These are phyloP conservation scores for Paralichthys olivaceus DNA, from an alignment of 2,113 vertebrate genomes.

Conservation along the genomic window DNA sequence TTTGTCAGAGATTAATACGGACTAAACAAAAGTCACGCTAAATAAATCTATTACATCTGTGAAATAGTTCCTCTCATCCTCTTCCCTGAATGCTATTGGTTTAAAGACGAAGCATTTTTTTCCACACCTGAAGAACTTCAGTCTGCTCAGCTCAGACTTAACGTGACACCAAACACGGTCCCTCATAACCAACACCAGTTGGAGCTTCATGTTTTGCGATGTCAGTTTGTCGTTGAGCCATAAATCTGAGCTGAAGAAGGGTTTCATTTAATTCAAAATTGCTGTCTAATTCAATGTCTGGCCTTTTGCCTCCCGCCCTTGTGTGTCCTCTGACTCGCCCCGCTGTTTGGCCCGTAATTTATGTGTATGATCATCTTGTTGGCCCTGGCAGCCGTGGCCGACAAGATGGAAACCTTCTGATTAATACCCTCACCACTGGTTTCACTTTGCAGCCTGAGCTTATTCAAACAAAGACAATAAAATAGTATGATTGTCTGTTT, in stretches of 20 bases:
- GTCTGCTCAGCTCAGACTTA: background rate
- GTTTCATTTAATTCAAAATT: constrained; percentile 65
- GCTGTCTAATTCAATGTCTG: constrained; percentile 66
- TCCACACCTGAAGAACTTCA: background rate
- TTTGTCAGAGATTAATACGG: too few species aligned
- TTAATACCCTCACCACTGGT: constrained; percentile 40
- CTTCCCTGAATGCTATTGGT: too few species aligned
- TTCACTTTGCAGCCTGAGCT: constrained; percentile 36
- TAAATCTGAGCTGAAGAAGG: constrained; percentile 61
- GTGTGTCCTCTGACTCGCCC: constrained; percentile 61
- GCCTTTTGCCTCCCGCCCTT: constrained; percentile 71
- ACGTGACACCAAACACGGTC: background rate
- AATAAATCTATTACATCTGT: too few species aligned
- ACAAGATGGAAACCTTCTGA: constrained; percentile 54
- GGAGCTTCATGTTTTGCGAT: constrained; percentile 28
- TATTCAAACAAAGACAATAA: constrained; percentile 50
- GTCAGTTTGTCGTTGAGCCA: constrained; percentile 22
- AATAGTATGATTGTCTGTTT: constrained; percentile 27
- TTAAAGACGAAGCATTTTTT: background rate
- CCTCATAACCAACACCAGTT: constrained; percentile 7
- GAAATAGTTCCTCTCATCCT: too few species aligned
- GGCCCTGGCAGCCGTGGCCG: constrained; percentile 49
- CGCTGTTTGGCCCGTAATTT: constrained; percentile 64
- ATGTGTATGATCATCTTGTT: constrained; percentile 65
- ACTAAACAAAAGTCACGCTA: too few species aligned